Percentiles rank a stretch among this genome's conserved stretches.
Evolutionary conservation across 64 coral and sea anemone genomes (phyloP).

Genomic region (Pocillopora damicornis): DNA sequence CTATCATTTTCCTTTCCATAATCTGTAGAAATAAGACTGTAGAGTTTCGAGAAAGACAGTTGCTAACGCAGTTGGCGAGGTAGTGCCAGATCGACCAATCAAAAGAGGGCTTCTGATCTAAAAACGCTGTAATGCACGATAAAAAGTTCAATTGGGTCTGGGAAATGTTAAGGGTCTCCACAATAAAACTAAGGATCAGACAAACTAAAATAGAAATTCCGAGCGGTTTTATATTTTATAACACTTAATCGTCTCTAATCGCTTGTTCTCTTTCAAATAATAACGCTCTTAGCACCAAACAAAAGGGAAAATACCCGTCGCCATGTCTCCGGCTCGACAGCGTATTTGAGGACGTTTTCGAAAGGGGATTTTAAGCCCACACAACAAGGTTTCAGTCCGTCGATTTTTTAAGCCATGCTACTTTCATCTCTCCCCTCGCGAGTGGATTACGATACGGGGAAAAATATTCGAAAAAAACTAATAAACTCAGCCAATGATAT

Average conservation of each 20-base stretch:
- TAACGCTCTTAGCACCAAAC: neutral
- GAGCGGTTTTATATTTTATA: conserved; percentile 25
- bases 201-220: neutral
- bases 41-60: neutral
- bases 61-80: too few species aligned
- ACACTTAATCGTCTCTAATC: conserved; percentile 7
- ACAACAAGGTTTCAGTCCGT: conserved; percentile 20
- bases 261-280: conserved; percentile 16
- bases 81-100: neutral
- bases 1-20: neutral
- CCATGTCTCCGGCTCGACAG: neutral
- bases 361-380: neutral
- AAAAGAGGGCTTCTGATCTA: neutral
- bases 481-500: neutral
- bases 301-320: neutral
- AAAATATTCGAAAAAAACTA: conserved; percentile 8
- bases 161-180: neutral
- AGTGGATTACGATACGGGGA: neutral
- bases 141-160: neutral
- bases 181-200: neutral
- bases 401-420: neutral
- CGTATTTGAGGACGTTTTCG: neutral
- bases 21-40: neutral
- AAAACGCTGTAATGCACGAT: neutral
- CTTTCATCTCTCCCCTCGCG: neutral